Percentiles rank a stretch among this genome's conserved stretches.
Conservation (phyloP, 2,113 vertebrate genomes). For the Rhynchomys soricoides region DNA sequence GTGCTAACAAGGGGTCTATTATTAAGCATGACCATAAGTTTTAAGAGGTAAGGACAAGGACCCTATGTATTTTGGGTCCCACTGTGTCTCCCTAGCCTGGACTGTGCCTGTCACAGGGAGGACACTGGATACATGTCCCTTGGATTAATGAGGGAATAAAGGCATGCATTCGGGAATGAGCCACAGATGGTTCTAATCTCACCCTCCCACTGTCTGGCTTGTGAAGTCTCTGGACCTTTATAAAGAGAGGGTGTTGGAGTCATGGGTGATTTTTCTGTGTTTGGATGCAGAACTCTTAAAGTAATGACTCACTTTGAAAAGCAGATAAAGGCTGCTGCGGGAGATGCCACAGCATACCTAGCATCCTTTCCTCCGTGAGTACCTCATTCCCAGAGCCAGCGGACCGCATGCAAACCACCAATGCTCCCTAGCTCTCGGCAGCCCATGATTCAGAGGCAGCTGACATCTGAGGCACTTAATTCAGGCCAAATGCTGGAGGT, state of each 20-base stretch:
- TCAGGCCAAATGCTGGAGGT: slow-evolving; percentile 77
- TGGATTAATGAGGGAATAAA: background rate
- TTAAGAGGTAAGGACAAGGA: background rate
- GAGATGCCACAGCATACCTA: background rate
- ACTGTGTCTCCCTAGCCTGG: background rate
- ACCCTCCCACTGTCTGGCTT: slow-evolving; percentile 40
- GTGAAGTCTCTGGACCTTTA: slow-evolving; percentile 27
- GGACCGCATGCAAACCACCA: background rate
- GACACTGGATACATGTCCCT: background rate
- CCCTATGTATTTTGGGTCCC: background rate
- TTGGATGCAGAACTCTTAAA: slow-evolving; percentile 3
- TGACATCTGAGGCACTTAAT: slow-evolving; percentile 77
- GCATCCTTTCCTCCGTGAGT: too few species aligned
- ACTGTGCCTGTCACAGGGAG: background rate
- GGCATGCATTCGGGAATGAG: background rate
- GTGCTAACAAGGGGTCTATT: background rate
- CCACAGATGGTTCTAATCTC: background rate
- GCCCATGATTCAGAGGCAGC: slow-evolving; percentile 78
- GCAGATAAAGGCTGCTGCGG: background rate
- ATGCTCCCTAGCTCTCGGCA: background rate
- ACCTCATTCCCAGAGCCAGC: background rate
- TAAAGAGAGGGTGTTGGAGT: background rate
- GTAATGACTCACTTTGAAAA: background rate
- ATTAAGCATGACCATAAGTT: background rate
- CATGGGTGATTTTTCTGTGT: background rate